These are phyloP conservation scores for Ptyas mucosa DNA, from an alignment of 2,113 vertebrate species.

Conservation along the genomic window DNA sequence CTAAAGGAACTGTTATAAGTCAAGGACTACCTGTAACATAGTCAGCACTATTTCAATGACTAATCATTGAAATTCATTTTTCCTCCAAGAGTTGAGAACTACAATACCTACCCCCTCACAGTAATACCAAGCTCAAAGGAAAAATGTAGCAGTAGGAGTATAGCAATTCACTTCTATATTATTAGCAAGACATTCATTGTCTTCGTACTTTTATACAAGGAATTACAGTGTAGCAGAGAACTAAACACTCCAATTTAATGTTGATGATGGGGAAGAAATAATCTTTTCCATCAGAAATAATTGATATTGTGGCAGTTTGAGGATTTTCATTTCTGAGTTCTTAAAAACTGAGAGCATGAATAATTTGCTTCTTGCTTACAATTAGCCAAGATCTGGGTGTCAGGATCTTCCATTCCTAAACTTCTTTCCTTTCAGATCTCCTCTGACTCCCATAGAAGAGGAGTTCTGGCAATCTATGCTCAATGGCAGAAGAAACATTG, in stretches of 20 bases:
- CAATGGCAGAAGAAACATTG: conserved; percentile 12
- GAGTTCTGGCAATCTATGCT: neutral
- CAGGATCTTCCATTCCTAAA: neutral
- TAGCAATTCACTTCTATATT: neutral
- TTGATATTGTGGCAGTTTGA: neutral
- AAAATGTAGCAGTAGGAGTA: neutral
- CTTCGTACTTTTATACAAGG: neutral
- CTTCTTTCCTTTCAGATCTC: neutral
- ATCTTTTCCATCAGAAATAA: neutral
- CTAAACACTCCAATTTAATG: neutral
- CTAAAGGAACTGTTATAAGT: neutral
- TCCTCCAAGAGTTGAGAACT: neutral
- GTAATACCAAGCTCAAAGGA: neutral
- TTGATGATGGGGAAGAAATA: neutral
- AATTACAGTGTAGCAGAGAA: neutral
- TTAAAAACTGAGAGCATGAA: neutral
- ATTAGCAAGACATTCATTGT: neutral
- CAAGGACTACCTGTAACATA: neutral
- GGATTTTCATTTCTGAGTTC: neutral
- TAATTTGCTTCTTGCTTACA: neutral
- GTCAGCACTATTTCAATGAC: neutral
- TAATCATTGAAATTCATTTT: neutral
- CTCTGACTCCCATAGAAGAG: neutral
- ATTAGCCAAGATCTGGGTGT: neutral
- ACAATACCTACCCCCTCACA: neutral